Evolutionary conservation across 2,888 invertebrate species (phyloP), one percentile per base, ranked within the genome.

Genomic region (Archips crataeganus): DNA sequence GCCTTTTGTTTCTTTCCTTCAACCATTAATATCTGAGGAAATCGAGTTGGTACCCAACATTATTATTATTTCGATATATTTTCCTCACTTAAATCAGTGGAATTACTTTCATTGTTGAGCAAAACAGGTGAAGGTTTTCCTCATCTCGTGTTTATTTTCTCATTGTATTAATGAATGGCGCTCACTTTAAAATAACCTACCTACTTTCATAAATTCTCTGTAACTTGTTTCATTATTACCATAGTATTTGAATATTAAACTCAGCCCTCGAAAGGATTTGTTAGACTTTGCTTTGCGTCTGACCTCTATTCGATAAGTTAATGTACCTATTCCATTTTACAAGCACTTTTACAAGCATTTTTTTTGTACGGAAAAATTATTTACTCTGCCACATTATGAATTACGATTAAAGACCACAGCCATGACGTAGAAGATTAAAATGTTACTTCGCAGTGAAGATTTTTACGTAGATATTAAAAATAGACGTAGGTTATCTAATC

Each of bases 101-200:
- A 70, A 57, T 70, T 70, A 63, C 54, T 70, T 70, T 34, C 34
- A 60, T 65, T 65, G 39, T 65, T 71, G 23, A 39, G 15, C 60
- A 23, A 62, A 65, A 71, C 57, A 39, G 23, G 54, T 36, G 42
- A 71, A 49, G 59, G 49, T 51, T 65, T 71, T 65, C 60, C 71
- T 49, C 32, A 3, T 71, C 39, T 65, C 32, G 60, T 60, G n/a
- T 60, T 64, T 60, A 64, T 60, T 65, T 60, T 60, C 47, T 47
- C 45, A 59, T 64, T 64, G 45, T 45, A 23, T 54, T 54, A 54
- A 54, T 54, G 23, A 51, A 51, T 23, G 23, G 54, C 23, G 23
- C 23, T 54, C 23, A 23, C 6, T 54, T 54, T 54, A 54, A 54
- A 23, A 54, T 54, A 6, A 8, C 23, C 23, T 23, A 8, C 23